Evolutionary conservation across 2,888 invertebrate species (phyloP).

Genomic region (Lepetodrilus schrolli): DNA sequence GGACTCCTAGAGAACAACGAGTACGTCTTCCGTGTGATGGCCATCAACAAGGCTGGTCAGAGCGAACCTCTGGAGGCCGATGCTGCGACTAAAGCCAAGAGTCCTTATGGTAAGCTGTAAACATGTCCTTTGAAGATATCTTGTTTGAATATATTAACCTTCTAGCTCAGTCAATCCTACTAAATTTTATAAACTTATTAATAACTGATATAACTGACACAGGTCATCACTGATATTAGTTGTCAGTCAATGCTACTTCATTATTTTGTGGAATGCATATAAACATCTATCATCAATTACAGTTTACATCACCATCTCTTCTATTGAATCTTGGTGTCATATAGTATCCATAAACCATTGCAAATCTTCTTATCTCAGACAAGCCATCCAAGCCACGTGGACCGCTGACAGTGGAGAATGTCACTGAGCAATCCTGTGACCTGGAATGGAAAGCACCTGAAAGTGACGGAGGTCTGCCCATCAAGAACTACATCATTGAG

Average conservation of each 20-base stretch:
- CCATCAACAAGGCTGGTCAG: slow-evolving; percentile 85
- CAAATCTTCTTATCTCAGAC: slow-evolving; percentile 78
- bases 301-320: too few species aligned
- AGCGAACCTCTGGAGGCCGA: slow-evolving; percentile 79
- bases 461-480: slow-evolving; percentile 71
- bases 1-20: slow-evolving; percentile 53
- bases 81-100: slow-evolving; percentile 81
- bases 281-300: too few species aligned
- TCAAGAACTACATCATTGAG: slow-evolving; percentile 73
- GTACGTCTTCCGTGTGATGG: slow-evolving; percentile 69
- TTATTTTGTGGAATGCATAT: too few species aligned
- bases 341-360: not conserved
- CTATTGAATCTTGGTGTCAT: not conserved
- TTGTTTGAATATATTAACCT: too few species aligned
- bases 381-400: slow-evolving; percentile 93
- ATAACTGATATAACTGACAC: too few species aligned
- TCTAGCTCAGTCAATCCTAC: too few species aligned
- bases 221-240: too few species aligned
- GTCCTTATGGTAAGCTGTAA: slow-evolving; percentile 80
- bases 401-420: slow-evolving; percentile 83
- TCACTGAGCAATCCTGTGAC: slow-evolving; percentile 90
- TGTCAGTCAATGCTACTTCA: too few species aligned
- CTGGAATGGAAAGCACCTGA: slow-evolving; percentile 77
- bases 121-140: too few species aligned
- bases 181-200: too few species aligned